Evolutionary conservation across 2,113 vertebrate species (phyloP).

Genomic region (Gallinago undulata): DNA sequence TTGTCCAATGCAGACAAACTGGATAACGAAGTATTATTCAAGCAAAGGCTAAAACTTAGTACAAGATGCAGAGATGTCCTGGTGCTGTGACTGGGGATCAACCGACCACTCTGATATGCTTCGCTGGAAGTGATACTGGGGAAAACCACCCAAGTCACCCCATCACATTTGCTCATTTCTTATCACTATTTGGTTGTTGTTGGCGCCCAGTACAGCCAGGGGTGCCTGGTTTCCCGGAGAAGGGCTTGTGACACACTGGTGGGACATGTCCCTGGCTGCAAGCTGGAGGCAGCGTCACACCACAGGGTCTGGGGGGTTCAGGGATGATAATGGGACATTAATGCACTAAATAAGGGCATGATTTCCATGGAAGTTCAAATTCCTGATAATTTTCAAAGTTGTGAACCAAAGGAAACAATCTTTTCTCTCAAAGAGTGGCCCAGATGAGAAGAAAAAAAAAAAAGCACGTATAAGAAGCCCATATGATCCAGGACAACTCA

Average conservation of each 20-base stretch:
- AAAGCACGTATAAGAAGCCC: background rate
- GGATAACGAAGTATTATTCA: background rate
- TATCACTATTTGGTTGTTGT: background rate
- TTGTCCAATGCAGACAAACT: background rate
- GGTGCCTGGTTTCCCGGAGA: background rate
- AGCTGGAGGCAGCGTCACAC: background rate
- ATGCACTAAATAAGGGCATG: background rate
- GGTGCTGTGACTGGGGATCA: background rate
- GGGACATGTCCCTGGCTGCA: rapidly evolving
- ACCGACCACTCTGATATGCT: rapidly evolving
- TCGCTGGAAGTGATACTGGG: background rate
- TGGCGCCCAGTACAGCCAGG: rapidly evolving
- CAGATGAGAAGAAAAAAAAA: background rate
- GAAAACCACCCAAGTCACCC: background rate
- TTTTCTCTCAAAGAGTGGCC: background rate
- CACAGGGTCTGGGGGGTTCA: background rate
- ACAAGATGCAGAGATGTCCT: background rate
- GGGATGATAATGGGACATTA: background rate
- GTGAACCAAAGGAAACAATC: background rate
- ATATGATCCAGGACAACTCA: background rate
- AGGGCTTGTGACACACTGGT: background rate
- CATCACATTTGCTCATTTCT: background rate
- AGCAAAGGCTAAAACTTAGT: background rate
- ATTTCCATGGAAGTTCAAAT: background rate
- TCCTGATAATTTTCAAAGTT: background rate